Base-by-base conservation (phyloP, 2,888 invertebrate species). In the Tetanocera ferruginea region DNA sequence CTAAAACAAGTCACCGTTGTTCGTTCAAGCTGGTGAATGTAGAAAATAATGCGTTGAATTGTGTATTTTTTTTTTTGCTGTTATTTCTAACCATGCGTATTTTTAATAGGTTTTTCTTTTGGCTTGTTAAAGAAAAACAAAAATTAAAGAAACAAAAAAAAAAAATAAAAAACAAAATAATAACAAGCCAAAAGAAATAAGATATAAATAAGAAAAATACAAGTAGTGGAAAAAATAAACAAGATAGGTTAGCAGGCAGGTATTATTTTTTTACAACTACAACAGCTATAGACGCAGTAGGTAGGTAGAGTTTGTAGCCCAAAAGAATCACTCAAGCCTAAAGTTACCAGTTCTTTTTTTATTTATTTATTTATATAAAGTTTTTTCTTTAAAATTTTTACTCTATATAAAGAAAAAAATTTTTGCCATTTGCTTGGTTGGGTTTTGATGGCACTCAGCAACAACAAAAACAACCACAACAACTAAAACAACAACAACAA, bases 21-120 rank as follows among this genome's bases (percentile, higher is more conserved):
- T n/a, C n/a, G n/a, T 43, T 75, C 19, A 43, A 71, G 83, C 83
- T 84, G 83, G 83, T 78, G 77, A 69, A 79, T 78, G 83, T 79
- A 77, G 84, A 86, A 85, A 86, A 86, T 86, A 85, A 85, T 86
- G 85, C 85, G 85, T 85, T 85, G 85, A 85, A 86, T 86, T 85
- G 85, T 85, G 85, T 86, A 85, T 83, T 82, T 86, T 85, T 84
- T 83, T 85, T 85, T 66, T n/a, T n/a, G n/a, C n/a, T n/a, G n/a
- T n/a, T n/a, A n/a, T n/a, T n/a, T n/a, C n/a, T 6, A 19, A n/a
- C 19, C 19, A 55, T 55, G 6, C 55, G n/a, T 55, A 19, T 28
- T 62, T 62, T 62, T 28, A 25, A 62, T 62, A 62, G 25, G 14
- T 28, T 62, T 28, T 62, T 62, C 25, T 28, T 28, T 23, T 9